These are phyloP conservation scores for Eledone cirrhosa DNA, from an alignment of 2,888 invertebrate genomes.

Conservation along the genomic window DNA sequence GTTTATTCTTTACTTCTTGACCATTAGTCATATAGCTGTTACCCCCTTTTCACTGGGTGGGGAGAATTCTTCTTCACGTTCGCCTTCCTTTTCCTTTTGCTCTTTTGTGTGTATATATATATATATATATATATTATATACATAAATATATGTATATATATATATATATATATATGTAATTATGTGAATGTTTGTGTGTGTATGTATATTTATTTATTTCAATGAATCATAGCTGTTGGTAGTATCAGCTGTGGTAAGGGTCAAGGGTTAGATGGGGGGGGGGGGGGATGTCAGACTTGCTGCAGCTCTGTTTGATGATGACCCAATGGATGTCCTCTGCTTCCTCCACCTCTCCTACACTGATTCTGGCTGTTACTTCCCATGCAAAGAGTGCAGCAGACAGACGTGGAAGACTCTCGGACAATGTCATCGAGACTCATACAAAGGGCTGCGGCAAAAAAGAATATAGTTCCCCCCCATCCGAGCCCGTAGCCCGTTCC, in stretches of 20 bases:
- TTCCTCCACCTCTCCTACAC: neutral
- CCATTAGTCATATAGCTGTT: no score
- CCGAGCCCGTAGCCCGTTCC: conserved; percentile 64
- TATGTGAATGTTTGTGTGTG: neutral
- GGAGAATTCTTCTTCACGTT: neutral
- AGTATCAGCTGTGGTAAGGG: neutral
- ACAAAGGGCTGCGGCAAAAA: conserved; percentile 59
- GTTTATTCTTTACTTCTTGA: no score
- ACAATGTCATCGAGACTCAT: conserved; percentile 63
- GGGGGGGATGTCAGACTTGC: conserved; percentile 45
- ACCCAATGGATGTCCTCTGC: conserved; percentile 2
- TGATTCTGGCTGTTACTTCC: conserved; percentile 36
- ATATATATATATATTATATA: no score
- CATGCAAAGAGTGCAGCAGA: conserved; percentile 54
- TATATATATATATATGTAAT: neutral
- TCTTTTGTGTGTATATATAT: no score
- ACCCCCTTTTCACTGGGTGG: no score
- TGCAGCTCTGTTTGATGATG: conserved; percentile 47
- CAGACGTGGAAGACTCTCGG: conserved; percentile 53
- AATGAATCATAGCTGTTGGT: neutral
- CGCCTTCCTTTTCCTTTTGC: neutral
- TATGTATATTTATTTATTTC: neutral
- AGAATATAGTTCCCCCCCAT: conserved; percentile 64
- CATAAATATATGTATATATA: neutral
- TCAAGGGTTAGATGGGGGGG: conserved; percentile 5